Evolutionary conservation across 2,113 vertebrate genomes (phyloP).

Genomic region (Telmatochromis brachygnathus): DNA sequence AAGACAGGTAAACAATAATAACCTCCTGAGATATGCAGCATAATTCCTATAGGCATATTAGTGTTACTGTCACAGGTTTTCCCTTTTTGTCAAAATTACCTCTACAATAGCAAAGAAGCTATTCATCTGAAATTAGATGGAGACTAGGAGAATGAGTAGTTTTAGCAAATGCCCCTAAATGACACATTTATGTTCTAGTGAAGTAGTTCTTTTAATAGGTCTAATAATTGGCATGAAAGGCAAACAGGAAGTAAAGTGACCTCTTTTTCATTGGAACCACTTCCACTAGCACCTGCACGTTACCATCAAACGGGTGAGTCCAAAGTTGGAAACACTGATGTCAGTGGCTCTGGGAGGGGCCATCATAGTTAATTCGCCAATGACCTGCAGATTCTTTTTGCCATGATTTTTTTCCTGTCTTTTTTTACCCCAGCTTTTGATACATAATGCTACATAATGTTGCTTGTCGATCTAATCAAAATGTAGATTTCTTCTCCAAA

Average conservation of each 20-base stretch:
- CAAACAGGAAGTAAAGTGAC: background rate
- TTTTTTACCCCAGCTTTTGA: background rate
- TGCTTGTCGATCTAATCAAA: rapidly evolving
- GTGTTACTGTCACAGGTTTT: background rate
- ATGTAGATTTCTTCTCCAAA: background rate
- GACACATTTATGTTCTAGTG: background rate
- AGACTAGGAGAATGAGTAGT: background rate
- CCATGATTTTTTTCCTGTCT: background rate
- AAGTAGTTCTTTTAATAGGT: background rate
- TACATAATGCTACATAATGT: background rate
- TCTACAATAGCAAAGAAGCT: background rate
- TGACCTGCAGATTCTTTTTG: background rate
- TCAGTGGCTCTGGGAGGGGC: background rate
- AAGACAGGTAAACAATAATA: background rate
- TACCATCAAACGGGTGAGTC: background rate
- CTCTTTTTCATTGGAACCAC: background rate
- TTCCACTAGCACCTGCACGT: background rate
- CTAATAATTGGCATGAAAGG: background rate
- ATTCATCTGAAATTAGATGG: background rate
- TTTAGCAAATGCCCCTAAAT: background rate
- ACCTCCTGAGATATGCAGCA: background rate
- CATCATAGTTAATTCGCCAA: background rate
- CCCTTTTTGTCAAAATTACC: background rate
- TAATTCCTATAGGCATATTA: slow-evolving; percentile 1
- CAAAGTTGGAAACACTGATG: background rate